phyloP scores from a whole-genome alignment of 2,888 invertebrate species.

The Caenorhabditis drosophilae region DNA sequence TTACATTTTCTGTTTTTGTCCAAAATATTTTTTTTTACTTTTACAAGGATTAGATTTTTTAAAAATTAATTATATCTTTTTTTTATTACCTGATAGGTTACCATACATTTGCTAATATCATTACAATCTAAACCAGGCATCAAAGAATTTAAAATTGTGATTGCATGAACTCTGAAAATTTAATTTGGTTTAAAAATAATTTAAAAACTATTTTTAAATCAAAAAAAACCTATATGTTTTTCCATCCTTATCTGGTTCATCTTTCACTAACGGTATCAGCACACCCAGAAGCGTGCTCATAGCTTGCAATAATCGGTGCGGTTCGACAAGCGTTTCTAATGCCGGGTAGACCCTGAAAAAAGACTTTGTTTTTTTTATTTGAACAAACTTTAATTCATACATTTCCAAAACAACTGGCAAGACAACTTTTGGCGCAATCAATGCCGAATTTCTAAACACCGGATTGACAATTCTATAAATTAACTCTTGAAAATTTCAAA shows the following conservation, averaged over 20 bases:
- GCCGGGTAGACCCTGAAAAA: slow-evolving; percentile 76
- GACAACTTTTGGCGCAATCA: slow-evolving; percentile 82
- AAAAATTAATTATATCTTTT: neutral
- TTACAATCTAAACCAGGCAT: slow-evolving; percentile 90
- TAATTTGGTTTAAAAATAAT: neutral
- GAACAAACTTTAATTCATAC: too few species aligned
- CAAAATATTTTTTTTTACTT: too few species aligned
- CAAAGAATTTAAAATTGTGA: slow-evolving; percentile 81
- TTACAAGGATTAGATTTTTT: too few species aligned
- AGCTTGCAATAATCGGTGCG: slow-evolving; percentile 75
- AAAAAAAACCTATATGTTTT: slow-evolving; percentile 22
- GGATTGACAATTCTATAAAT: slow-evolving; percentile 23
- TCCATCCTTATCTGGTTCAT: slow-evolving; percentile 45
- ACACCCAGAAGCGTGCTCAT: slow-evolving; percentile 71
- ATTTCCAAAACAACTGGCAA: slow-evolving; percentile 83
- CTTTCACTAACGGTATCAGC: slow-evolving; percentile 70
- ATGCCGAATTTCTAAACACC: slow-evolving; percentile 23
- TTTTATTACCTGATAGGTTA: slow-evolving; percentile 64
- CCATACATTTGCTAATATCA: slow-evolving; percentile 76
- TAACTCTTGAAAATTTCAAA: neutral
- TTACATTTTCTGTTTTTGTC: too few species aligned
- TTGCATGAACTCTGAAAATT: slow-evolving; percentile 49
- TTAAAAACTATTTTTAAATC: neutral
- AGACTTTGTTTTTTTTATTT: neutral
- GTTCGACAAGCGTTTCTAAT: slow-evolving; percentile 85